Percentiles rank a stretch among this genome's conserved stretches.
These are phyloP conservation scores for Tinea trinotella DNA, from an alignment of 2,888 invertebrate genomes.

Conservation along the genomic window DNA sequence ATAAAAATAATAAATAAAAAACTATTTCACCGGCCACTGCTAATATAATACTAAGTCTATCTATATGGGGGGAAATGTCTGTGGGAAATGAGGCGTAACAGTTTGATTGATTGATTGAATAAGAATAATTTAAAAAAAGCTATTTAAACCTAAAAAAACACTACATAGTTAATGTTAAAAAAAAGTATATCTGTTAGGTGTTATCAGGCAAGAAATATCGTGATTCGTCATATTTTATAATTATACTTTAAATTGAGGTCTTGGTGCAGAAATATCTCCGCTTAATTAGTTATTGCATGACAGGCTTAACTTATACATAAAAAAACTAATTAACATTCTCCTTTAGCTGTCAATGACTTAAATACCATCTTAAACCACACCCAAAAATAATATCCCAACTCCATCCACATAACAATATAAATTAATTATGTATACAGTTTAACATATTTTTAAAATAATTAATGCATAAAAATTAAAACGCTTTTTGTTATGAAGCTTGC, in stretches of 20 bases:
- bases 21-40: too few relatives aligned
- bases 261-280: not conserved
- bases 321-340: slow-evolving; percentile 1
- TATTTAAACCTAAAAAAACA: too few relatives aligned
- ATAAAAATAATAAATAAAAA: too few relatives aligned
- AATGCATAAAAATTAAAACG: slow-evolving; percentile 4
- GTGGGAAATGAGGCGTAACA: too few relatives aligned
- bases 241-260: not conserved
- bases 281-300: slow-evolving; percentile 1
- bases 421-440: slow-evolving; percentile 44
- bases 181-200: too few relatives aligned
- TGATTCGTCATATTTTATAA: too few relatives aligned
- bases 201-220: too few relatives aligned
- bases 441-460: slow-evolving; percentile 18
- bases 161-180: too few relatives aligned
- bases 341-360: not conserved
- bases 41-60: too few relatives aligned
- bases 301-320: not conserved
- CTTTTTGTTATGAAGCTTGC: slow-evolving; percentile 7
- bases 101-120: too few relatives aligned
- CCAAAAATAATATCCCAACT: not conserved
- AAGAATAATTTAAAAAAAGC: too few relatives aligned
- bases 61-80: too few relatives aligned
- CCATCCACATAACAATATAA: slow-evolving; percentile 17
- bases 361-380: not conserved